Percentiles rank a stretch among this genome's conserved stretches.
phyloP scores from a whole-genome alignment of 1,140 invertebrate genomes.

The Leptoteleia sp. region DNA sequence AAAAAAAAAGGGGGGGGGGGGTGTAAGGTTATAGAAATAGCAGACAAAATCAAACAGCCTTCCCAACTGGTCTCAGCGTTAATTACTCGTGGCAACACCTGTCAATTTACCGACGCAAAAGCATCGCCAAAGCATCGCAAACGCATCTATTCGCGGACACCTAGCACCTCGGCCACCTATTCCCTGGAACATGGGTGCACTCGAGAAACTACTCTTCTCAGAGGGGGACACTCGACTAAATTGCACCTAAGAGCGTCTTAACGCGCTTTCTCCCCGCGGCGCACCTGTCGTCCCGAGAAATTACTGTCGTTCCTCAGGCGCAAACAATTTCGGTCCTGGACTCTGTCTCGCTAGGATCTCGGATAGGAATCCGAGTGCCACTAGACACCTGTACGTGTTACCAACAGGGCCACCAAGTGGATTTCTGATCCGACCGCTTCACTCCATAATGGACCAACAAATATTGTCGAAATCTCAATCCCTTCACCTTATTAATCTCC shows the following conservation, averaged over 20 bases:
- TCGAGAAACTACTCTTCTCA: conserved; percentile 27
- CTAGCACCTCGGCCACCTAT: not conserved
- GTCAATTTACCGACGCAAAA: too few species aligned
- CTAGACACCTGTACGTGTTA: too few species aligned
- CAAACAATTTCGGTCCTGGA: conserved; percentile 32
- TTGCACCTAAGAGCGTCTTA: conserved; percentile 32
- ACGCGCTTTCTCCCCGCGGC: conserved; percentile 30
- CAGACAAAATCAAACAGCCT: too few species aligned
- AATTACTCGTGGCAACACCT: conserved; percentile 22
- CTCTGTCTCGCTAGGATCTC: too few species aligned
- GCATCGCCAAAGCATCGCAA: conserved; percentile 24
- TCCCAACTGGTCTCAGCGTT: conserved; percentile 35
- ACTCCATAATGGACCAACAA: too few species aligned
- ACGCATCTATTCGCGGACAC: conserved; percentile 7
- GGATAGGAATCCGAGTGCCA: too few species aligned
- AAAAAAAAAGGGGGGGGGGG: too few species aligned
- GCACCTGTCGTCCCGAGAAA: conserved; percentile 34
- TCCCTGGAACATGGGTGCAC: conserved; percentile 8
- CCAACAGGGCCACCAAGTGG: too few species aligned
- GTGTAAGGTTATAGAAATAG: too few species aligned
- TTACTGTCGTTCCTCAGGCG: conserved; percentile 31
- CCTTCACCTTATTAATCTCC: too few species aligned
- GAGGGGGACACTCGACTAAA: conserved; percentile 45
- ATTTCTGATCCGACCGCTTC: too few species aligned
- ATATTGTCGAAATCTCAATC: too few species aligned